Evolutionary conservation across 2,797 vertebrate species (phyloP).

Genomic region (Podarcis siculus): DNA sequence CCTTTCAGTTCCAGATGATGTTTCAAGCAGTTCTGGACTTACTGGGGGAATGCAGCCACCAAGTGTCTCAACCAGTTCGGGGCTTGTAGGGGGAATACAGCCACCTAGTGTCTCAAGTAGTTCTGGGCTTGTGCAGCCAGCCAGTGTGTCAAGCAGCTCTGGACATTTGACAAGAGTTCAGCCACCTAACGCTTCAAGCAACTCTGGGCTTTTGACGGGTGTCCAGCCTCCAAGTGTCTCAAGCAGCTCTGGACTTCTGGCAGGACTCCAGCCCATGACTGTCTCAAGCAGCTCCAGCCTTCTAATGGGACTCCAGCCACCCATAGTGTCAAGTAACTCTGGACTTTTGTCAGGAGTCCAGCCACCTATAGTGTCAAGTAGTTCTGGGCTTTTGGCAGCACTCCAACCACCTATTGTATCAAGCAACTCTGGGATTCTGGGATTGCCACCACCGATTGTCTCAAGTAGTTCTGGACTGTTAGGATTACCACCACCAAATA

Average conservation of each 20-base stretch:
- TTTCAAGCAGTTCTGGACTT: slow-evolving; percentile 77
- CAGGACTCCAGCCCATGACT: slow-evolving; percentile 75
- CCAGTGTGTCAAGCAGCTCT: slow-evolving; percentile 71
- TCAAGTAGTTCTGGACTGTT: slow-evolving; percentile 86
- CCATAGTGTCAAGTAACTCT: slow-evolving; percentile 75
- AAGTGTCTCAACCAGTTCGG: slow-evolving; percentile 72
- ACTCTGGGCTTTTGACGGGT: slow-evolving; percentile 82
- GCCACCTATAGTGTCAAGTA: slow-evolving; percentile 75
- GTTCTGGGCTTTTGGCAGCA: slow-evolving; percentile 76
- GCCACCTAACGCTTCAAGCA: slow-evolving; percentile 79
- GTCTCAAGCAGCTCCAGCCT: slow-evolving; percentile 77
- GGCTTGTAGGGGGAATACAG: slow-evolving; percentile 72
- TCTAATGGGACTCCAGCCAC: slow-evolving; percentile 76
- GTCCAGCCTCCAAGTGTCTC: slow-evolving; percentile 76
- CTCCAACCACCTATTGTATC: slow-evolving; percentile 66
- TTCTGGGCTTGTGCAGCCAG: slow-evolving; percentile 80
- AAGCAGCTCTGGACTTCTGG: slow-evolving; percentile 73
- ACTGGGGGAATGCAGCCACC: slow-evolving; percentile 75
- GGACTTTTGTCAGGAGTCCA: slow-evolving; percentile 75
- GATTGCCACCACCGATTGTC: slow-evolving; percentile 74
- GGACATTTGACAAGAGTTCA: slow-evolving; percentile 76
- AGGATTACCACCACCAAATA: slow-evolving; percentile 79
- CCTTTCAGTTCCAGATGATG: slow-evolving; percentile 79
- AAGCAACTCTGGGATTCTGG: slow-evolving; percentile 66
- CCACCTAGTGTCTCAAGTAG: slow-evolving; percentile 81